These are phyloP conservation scores for Nothura maculosa DNA, from an alignment of 2,797 vertebrate species.

Conservation along the genomic window DNA sequence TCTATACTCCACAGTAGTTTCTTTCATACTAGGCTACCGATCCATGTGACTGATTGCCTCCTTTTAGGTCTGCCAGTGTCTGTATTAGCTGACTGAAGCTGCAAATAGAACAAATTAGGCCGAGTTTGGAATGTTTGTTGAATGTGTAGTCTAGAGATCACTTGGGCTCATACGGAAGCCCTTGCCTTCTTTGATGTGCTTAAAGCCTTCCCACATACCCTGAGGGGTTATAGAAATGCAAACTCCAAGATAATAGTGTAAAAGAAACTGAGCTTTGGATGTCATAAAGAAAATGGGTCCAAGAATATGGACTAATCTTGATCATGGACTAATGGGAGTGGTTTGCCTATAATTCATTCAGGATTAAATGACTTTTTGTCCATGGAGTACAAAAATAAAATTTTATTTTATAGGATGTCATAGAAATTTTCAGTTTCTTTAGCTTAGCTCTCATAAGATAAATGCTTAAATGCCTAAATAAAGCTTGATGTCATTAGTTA, in stretches of 20 bases:
- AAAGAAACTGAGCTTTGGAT: background rate
- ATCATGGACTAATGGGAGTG: background rate
- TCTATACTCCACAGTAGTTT: background rate
- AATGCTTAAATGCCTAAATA: too few relatives aligned
- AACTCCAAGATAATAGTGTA: background rate
- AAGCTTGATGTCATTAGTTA: background rate
- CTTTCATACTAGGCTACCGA: background rate
- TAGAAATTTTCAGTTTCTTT: background rate
- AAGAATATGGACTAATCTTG: background rate
- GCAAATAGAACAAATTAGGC: background rate
- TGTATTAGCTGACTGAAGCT: background rate
- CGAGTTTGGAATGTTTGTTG: background rate
- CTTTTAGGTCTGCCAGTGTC: background rate
- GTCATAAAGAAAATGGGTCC: background rate
- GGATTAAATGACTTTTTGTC: background rate
- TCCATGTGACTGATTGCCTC: background rate
- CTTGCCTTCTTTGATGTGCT: background rate
- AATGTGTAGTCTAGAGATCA: background rate
- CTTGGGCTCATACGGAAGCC: background rate
- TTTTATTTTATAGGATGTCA: background rate
- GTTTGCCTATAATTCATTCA: background rate
- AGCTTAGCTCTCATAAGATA: background rate
- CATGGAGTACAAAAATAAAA: background rate
- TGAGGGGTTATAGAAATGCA: background rate
- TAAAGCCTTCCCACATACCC: background rate